Percentiles rank a stretch among this genome's conserved stretches.
Conservation (phyloP, 2,113 vertebrate species). For the Gobio gobio region DNA sequence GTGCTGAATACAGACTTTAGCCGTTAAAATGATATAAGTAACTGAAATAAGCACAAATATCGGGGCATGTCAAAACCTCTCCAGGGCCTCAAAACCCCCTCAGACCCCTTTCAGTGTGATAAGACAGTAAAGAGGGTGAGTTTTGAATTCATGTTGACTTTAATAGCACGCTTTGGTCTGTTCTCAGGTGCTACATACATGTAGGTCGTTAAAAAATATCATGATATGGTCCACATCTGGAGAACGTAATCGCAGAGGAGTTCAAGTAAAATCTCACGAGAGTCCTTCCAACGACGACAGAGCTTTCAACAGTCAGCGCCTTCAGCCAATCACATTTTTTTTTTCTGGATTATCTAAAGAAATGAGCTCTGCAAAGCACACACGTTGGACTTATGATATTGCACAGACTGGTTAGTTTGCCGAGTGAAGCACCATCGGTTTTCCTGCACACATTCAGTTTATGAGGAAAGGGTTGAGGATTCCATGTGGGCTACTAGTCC, state of each 20-base stretch:
- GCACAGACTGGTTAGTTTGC: constrained; percentile 45
- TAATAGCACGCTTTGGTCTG: constrained; percentile 45
- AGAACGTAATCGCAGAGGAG: constrained; percentile 7
- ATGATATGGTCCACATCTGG: constrained; percentile 23
- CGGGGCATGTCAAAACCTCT: too few relatives aligned
- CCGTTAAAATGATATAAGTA: too few relatives aligned
- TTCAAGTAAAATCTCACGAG: constrained; percentile 45
- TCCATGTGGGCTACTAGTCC: constrained; percentile 60
- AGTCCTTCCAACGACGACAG: constrained; percentile 55
- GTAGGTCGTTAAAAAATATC: constrained; percentile 1
- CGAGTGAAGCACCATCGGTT: constrained; percentile 43
- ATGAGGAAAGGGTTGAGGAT: constrained; percentile 37
- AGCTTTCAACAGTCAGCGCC: constrained; percentile 90
- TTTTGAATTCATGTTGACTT: constrained; percentile 29
- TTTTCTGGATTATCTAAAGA: constrained; percentile 57
- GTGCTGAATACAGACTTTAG: too few relatives aligned
- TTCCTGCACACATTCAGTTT: constrained; percentile 16
- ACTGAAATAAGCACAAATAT: too few relatives aligned
- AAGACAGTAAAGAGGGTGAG: not conserved
- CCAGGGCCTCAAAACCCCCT: too few relatives aligned
- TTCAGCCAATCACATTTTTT: constrained; percentile 71
- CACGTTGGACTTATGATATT: constrained; percentile 5
- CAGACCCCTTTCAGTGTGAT: not conserved
- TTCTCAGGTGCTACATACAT: constrained; percentile 41
- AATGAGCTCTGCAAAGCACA: constrained; percentile 30